Base-by-base conservation (phyloP, 2,113 vertebrate genomes). In the Poeciliopsis prolifica region DNA sequence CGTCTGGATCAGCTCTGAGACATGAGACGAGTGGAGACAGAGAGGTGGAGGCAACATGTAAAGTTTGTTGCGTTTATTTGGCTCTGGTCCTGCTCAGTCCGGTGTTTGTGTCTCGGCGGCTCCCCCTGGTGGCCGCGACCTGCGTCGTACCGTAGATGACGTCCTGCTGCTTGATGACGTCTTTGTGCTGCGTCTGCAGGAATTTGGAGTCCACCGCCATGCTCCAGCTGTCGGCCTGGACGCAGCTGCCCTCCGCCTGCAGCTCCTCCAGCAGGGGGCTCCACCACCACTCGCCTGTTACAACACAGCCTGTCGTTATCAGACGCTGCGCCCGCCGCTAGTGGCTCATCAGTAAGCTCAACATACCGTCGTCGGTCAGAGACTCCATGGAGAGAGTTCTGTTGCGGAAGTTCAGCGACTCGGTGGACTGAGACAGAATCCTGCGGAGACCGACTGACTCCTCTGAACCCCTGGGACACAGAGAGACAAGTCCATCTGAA, bases 371-470 rank as follows among this genome's bases (percentile, higher is more conserved):
- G 0, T 98, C 97, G 0, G 97, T 96, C 26, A 98, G 93, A 1
- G 96, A 98, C 89, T 98, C 97, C 92, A 99, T 96, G 0, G 97
- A 99, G 28, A 97, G 88, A 1, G 97, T 95, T 4, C 97, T 92
- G 93, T 96, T 98, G 68, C 96, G 94, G 93, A 96, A 93, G 93
- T 98, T 99, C 76, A 98, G 92, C 3, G 97, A 97, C 70, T 98
- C 97, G 0, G 96, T 98, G 79, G 97, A 98, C 85, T 99, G 97
- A 17, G 97, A 99, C 40, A 99, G 92, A 83, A 99, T 98, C 33
- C 96, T 91, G 54, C 96, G 93, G 65, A 99, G 93, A 9, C 97
- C 97, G 70, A 96, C 86, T 0, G 96, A 92, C 0, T 97, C 96
- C 24, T 98, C 97, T 11, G 95, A 94, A 0, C 94, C 96, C 75